Percentiles rank a stretch among this genome's conserved stretches.
These are phyloP conservation scores for Phortica variegata DNA, from an alignment of 1,140 invertebrate species.

Conservation along the genomic window DNA sequence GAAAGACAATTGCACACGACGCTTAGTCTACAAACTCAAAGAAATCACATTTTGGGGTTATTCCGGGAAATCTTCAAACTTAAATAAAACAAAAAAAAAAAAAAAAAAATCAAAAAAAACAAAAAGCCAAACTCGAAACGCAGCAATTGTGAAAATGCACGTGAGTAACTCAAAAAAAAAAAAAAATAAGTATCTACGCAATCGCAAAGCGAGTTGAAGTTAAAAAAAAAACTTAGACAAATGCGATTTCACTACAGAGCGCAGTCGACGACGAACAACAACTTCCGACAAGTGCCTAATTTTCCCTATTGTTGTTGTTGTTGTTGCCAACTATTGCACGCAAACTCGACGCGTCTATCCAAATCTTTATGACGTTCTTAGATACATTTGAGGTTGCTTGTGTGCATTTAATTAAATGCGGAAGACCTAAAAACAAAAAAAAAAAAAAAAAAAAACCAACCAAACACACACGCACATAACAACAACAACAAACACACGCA, in stretches of 20 bases:
- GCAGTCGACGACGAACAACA: too few species aligned
- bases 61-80: slow-evolving; percentile 44
- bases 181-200: too few species aligned
- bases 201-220: too few species aligned
- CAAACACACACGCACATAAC: slow-evolving; percentile 37
- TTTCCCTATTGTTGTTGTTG: too few species aligned
- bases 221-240: too few species aligned
- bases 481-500: slow-evolving; percentile 36
- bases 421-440: slow-evolving; percentile 33
- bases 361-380: neutral
- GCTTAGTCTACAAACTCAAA: slow-evolving; percentile 26
- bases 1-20: too few species aligned
- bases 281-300: slow-evolving; percentile 35
- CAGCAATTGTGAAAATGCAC: slow-evolving; percentile 45
- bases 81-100: too few species aligned
- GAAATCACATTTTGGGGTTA: slow-evolving; percentile 16
- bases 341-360: too few species aligned
- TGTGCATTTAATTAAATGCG: slow-evolving; percentile 55
- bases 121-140: too few species aligned
- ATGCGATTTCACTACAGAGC: too few species aligned
- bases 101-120: too few species aligned
- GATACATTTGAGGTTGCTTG: neutral
- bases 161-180: slow-evolving; percentile 7
- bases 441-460: slow-evolving; percentile 21
- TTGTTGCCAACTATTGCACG: too few species aligned